Evolutionary conservation across 2,797 vertebrate species (phyloP).

Genomic region (Falco cherrug): DNA sequence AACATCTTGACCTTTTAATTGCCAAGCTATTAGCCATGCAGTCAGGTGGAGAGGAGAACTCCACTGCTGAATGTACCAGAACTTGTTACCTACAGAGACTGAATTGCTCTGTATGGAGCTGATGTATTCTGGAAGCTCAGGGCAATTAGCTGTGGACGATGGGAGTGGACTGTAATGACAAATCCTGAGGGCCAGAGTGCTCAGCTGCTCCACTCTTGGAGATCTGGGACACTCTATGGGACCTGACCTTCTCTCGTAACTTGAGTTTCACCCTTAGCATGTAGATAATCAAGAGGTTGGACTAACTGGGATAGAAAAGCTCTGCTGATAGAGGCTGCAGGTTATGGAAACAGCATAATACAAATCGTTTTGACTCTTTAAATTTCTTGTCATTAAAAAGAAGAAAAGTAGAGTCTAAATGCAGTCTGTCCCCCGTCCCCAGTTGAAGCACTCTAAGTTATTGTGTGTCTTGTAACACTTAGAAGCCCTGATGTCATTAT

Average conservation of each 20-base stretch:
- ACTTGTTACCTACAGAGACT: background rate
- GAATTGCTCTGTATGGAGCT: background rate
- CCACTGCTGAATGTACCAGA: background rate
- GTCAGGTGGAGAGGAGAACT: background rate
- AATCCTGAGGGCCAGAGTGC: background rate
- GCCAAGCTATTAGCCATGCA: background rate
- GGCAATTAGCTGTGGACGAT: background rate
- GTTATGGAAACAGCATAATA: background rate
- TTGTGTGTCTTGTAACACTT: background rate
- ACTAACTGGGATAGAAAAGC: background rate
- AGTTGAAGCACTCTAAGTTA: background rate
- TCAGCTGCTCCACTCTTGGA: background rate
- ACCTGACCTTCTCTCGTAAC: background rate
- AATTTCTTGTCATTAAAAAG: background rate
- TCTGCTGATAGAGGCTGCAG: background rate
- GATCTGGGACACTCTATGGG: background rate
- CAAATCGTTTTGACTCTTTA: background rate
- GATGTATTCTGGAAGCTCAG: background rate
- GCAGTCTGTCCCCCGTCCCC: background rate
- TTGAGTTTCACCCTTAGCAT: background rate
- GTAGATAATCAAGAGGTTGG: background rate
- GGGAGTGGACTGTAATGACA: background rate
- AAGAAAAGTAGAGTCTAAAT: background rate
- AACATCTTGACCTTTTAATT: constrained; percentile 25
- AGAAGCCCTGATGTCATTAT: background rate